Percentiles rank a stretch among this genome's conserved stretches.
Conservation (phyloP, 1,140 invertebrate species). For the Agrypnia vestita region DNA sequence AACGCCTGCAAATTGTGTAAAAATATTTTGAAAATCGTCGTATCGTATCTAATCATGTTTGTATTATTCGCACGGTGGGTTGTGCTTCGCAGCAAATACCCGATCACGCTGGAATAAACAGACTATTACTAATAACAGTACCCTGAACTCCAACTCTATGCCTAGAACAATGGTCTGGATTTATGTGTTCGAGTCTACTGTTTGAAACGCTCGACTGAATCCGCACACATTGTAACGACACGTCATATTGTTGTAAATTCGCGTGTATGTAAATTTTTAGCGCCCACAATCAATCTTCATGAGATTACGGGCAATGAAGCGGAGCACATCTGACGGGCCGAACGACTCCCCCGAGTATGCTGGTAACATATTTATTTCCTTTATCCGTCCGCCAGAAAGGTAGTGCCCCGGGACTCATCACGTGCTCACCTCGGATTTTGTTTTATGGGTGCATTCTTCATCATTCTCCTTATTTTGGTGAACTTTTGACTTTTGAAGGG, state of each 20-base stretch:
- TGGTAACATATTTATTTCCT: slow-evolving; percentile 47
- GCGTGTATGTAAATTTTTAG: slow-evolving; percentile 25
- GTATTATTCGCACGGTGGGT: too few species aligned
- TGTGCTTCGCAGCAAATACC: too few species aligned
- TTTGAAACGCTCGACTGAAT: neutral
- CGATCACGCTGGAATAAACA: too few species aligned
- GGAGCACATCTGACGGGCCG: slow-evolving; percentile 25
- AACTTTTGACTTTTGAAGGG: too few species aligned
- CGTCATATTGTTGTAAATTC: neutral
- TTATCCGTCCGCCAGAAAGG: slow-evolving; percentile 28
- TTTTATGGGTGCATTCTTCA: slow-evolving; percentile 17
- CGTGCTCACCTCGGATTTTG: slow-evolving; percentile 29
- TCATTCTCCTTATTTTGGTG: neutral
- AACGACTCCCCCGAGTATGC: slow-evolving; percentile 37
- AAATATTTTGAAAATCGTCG: too few species aligned
- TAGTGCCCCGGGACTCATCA: slow-evolving; percentile 36
- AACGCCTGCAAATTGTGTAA: too few species aligned
- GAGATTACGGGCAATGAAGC: slow-evolving; percentile 42
- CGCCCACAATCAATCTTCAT: slow-evolving; percentile 27
- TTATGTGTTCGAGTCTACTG: too few species aligned
- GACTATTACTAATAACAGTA: too few species aligned
- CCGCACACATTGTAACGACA: slow-evolving; percentile 8
- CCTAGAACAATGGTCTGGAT: too few species aligned
- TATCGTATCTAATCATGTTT: too few species aligned
- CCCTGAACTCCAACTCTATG: too few species aligned